Percentiles rank a stretch among this genome's conserved stretches.
These are phyloP conservation scores for Brachionus calyciflorus DNA, from an alignment of 1,140 invertebrate species.

Conservation along the genomic window DNA sequence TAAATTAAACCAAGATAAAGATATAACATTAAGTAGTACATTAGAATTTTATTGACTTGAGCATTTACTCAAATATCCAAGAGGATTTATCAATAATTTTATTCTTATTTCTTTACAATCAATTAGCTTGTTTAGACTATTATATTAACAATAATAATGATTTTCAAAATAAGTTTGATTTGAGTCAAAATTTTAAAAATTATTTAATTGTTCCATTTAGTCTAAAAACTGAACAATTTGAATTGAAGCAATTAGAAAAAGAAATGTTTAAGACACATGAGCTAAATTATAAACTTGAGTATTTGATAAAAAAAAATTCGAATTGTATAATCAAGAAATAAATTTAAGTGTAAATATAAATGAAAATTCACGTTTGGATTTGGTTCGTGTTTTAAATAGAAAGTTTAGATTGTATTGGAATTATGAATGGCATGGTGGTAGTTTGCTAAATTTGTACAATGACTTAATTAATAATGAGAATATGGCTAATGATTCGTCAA, in stretches of 20 bases:
- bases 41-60: not conserved
- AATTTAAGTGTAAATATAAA: constrained; percentile 1
- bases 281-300: not conserved
- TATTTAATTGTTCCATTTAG: not conserved
- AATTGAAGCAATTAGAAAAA: constrained; percentile 16
- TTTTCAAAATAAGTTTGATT: not conserved
- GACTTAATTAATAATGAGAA: constrained; percentile 30
- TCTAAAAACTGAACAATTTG: not conserved
- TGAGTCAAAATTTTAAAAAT: constrained; percentile 7
- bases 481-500: not conserved
- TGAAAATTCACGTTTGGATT: not conserved
- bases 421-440: constrained; percentile 32
- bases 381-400: not conserved
- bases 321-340: constrained; percentile 11
- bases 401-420: constrained; percentile 42
- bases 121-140: constrained; percentile 21
- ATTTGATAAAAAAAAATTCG: constrained; percentile 21
- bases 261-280: constrained; percentile 19
- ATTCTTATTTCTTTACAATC: constrained; percentile 10
- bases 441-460: not conserved
- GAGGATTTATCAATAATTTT: constrained; percentile 29
- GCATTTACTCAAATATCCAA: not conserved
- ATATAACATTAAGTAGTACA: not conserved
- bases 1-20: constrained; percentile 16
- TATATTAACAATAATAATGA: not conserved